These are phyloP conservation scores for Hymenochirus boettgeri DNA, from an alignment of 2,113 vertebrate species.

Conservation along the genomic window DNA sequence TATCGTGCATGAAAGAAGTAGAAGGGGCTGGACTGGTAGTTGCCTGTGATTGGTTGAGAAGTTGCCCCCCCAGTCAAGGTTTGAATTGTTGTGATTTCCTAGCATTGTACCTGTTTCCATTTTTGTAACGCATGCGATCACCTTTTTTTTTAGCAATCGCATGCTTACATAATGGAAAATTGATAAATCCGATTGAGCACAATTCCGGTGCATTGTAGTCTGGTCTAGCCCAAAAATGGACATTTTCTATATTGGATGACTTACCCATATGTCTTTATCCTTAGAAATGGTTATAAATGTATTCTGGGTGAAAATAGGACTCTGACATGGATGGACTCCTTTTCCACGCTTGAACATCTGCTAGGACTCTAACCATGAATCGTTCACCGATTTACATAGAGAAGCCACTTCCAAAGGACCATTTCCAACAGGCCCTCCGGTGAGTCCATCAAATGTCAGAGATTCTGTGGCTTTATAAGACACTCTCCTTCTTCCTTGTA, in stretches of 20 bases:
- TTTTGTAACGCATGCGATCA: too few species aligned
- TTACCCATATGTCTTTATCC: slow-evolving; percentile 33
- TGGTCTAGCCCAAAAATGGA: too few species aligned
- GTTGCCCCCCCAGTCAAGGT: too few species aligned
- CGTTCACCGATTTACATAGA: slow-evolving; percentile 35
- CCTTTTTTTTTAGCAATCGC: too few species aligned
- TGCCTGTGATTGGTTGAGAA: too few species aligned
- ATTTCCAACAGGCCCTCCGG: background rate
- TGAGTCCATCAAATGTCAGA: slow-evolving; percentile 51
- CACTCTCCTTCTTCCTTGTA: slow-evolving; percentile 38
- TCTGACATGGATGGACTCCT: background rate
- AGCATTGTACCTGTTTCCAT: too few species aligned
- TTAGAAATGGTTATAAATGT: slow-evolving; percentile 17
- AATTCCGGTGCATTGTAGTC: too few species aligned
- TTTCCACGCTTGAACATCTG: slow-evolving; percentile 40
- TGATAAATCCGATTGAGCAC: too few species aligned
- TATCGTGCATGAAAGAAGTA: too few species aligned
- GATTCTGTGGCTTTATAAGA: slow-evolving; percentile 26
- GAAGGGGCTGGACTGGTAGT: too few species aligned
- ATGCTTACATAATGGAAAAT: too few species aligned
- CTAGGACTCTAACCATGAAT: slow-evolving; percentile 50
- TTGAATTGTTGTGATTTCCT: too few species aligned
- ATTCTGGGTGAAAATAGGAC: slow-evolving; percentile 31
- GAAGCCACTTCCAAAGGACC: slow-evolving; percentile 49
- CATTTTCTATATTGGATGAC: background rate